These are phyloP conservation scores for Parnassius smintheus DNA, from an alignment of 2,888 invertebrate genomes.

Conservation along the genomic window DNA sequence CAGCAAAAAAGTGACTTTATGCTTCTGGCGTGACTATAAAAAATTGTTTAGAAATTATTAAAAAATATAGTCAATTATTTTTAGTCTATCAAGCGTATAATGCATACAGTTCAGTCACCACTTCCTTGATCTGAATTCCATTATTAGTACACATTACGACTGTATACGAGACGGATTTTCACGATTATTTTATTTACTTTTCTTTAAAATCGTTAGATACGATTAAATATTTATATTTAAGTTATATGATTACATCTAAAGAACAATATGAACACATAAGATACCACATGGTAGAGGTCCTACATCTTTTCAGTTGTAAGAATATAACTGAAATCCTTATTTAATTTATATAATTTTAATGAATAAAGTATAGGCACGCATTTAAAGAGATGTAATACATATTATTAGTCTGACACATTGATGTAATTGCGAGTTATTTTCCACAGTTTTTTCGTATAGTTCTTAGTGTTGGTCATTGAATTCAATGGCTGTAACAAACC, in stretches of 20 bases:
- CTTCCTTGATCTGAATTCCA: background rate
- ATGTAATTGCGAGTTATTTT: background rate
- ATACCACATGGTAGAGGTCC: conserved; percentile 22
- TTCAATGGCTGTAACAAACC: background rate
- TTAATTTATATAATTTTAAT: conserved; percentile 9
- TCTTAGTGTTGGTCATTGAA: background rate
- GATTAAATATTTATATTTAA: conserved; percentile 25
- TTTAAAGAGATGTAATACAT: background rate
- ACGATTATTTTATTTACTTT: conserved; percentile 14
- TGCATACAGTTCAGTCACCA: background rate
- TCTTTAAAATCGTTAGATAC: conserved; percentile 19
- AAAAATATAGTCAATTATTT: too few species aligned
- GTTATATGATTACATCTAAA: conserved; percentile 23
- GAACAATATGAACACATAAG: conserved; percentile 29
- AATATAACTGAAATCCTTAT: conserved; percentile 19
- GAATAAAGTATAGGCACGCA: conserved; percentile 20
- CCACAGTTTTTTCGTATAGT: too few species aligned
- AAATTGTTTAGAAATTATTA: conserved; percentile 4
- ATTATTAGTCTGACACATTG: background rate
- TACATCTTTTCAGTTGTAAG: conserved; percentile 15
- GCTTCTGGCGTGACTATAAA: background rate
- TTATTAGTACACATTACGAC: conserved; percentile 6
- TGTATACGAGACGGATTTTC: conserved; percentile 27
- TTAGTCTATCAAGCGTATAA: conserved; percentile 16
- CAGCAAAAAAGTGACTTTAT: conserved; percentile 17